A percentile compares a stretch with the other conserved stretches of the same genome.
Evolutionary conservation across 2,888 invertebrate genomes (phyloP).

Genomic region (Agonum fuliginosum): DNA sequence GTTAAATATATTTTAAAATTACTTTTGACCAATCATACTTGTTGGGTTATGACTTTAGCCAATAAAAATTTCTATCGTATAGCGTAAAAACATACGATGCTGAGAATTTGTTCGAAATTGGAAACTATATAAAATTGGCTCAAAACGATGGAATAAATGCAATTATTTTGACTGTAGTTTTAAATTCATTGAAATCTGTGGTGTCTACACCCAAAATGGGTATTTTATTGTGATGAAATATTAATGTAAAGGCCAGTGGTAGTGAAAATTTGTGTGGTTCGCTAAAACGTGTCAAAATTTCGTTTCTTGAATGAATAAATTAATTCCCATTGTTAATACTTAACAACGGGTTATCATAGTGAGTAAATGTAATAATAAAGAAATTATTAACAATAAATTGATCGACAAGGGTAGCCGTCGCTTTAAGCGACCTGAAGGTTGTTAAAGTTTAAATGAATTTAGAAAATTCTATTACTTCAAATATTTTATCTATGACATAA

Average conservation of each 20-base stretch:
- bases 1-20: too few relatives aligned
- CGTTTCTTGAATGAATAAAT: conserved; percentile 14
- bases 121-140: too few relatives aligned
- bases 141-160: too few relatives aligned
- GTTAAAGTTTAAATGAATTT: conserved; percentile 52
- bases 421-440: conserved; percentile 46
- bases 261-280: neutral
- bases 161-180: too few relatives aligned
- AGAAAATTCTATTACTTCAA: conserved; percentile 48
- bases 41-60: neutral
- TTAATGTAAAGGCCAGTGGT: neutral
- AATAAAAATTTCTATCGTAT: too few relatives aligned
- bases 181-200: too few relatives aligned
- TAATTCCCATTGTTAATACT: neutral
- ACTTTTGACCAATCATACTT: too few relatives aligned
- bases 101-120: too few relatives aligned
- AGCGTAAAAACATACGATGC: too few relatives aligned
- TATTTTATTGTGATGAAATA: neutral
- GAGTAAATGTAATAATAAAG: conserved; percentile 30
- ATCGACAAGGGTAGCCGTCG: conserved; percentile 52
- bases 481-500: conserved; percentile 48
- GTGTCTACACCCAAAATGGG: neutral
- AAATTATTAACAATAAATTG: conserved; percentile 41
- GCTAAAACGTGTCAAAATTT: neutral
- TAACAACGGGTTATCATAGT: conserved; percentile 10